A percentile compares a stretch with the other conserved stretches of the same genome.
Evolutionary conservation across 2,113 vertebrate genomes (phyloP).

Genomic region (Poeciliopsis retropinna): DNA sequence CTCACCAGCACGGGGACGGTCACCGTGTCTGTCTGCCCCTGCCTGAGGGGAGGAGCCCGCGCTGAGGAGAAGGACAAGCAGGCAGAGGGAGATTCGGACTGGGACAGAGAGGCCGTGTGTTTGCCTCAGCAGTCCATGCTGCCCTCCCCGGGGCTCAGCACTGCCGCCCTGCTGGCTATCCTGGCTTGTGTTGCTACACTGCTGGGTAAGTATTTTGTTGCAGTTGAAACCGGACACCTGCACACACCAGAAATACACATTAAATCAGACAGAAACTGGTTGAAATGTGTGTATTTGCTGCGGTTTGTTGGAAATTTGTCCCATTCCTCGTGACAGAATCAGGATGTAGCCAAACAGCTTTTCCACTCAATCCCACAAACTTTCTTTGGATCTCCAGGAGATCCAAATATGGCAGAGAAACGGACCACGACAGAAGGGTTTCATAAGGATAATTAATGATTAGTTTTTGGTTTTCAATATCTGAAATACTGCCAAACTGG

Average conservation of each 20-base stretch:
- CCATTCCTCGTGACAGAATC: too few species aligned
- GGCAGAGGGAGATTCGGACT: conserved; percentile 71
- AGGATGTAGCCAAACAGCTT: too few species aligned
- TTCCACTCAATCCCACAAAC: too few species aligned
- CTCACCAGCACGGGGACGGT: conserved; percentile 87
- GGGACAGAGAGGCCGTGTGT: conserved; percentile 79
- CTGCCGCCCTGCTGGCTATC: conserved; percentile 88
- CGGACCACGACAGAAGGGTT: too few species aligned
- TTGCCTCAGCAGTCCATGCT: conserved; percentile 82
- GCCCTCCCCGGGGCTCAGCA: conserved; percentile 87
- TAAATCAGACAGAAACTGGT: background rate
- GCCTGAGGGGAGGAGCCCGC: conserved; percentile 81
- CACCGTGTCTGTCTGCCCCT: conserved; percentile 89
- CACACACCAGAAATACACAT: background rate
- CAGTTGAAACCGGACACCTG: background rate
- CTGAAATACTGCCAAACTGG: too few species aligned
- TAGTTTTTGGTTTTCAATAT: too few species aligned
- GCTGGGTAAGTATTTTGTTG: conserved; percentile 78
- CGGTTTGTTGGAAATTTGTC: too few species aligned
- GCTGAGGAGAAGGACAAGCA: conserved; percentile 71
- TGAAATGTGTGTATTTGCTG: background rate
- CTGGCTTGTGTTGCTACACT: conserved; percentile 87
- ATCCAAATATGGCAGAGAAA: too few species aligned
- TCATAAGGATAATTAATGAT: too few species aligned
- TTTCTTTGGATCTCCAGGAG: too few species aligned